Evolutionary conservation across 2,113 vertebrate species (phyloP).

Genomic region (Tyto alba): DNA sequence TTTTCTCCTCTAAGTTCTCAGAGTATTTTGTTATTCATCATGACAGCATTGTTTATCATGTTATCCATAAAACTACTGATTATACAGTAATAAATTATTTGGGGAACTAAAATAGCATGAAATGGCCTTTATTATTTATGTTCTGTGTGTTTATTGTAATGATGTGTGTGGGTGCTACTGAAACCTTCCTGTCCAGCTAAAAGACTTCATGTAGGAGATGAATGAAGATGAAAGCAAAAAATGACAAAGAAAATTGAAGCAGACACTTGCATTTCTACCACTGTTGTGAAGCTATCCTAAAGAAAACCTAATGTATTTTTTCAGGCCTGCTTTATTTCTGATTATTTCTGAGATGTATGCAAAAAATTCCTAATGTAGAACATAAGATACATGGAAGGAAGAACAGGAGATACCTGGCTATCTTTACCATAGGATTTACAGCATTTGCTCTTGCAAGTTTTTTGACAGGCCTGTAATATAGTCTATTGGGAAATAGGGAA

Average conservation of each 20-base stretch:
- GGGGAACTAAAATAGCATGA: not conserved
- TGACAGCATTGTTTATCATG: not conserved
- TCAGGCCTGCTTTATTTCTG: not conserved
- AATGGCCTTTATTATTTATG: not conserved
- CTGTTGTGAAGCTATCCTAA: not conserved
- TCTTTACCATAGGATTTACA: not conserved
- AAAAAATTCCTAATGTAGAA: not conserved
- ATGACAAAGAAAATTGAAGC: not conserved
- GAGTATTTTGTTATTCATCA: not conserved
- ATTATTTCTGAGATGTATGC: rapidly evolving
- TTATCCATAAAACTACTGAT: not conserved
- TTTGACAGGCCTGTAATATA: not conserved
- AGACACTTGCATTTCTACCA: not conserved
- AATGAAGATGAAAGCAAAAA: not conserved
- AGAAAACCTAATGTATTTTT: not conserved
- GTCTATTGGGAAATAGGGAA: not conserved
- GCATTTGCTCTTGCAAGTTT: not conserved
- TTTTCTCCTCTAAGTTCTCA: not conserved
- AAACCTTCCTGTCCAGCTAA: not conserved
- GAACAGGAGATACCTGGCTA: not conserved
- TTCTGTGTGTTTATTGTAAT: not conserved
- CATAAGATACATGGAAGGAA: not conserved
- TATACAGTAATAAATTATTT: not conserved
- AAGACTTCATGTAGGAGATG: not conserved
- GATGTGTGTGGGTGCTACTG: not conserved